A percentile compares a stretch with the other conserved stretches of the same genome.
Conservation (phyloP, 2,888 invertebrate species). For the Spilosoma lubricipeda region DNA sequence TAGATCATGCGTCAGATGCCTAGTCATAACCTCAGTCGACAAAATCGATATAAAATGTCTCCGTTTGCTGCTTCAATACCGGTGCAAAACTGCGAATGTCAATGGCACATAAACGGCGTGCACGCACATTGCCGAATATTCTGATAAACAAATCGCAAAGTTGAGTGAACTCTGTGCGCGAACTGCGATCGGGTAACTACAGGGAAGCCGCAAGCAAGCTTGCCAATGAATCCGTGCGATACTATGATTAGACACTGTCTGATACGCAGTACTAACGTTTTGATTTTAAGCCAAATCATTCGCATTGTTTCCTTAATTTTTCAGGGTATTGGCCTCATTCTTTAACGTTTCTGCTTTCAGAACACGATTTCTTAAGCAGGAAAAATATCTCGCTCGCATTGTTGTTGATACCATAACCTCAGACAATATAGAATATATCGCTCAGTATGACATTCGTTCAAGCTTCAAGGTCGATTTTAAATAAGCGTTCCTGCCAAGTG, state of each 20-base stretch:
- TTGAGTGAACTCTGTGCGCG: slow-evolving; percentile 66
- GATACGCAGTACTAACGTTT: slow-evolving; percentile 49
- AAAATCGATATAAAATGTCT: slow-evolving; percentile 54
- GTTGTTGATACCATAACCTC: slow-evolving; percentile 12
- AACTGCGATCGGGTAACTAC: slow-evolving; percentile 39
- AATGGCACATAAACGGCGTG: slow-evolving; percentile 75
- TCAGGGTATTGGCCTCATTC: slow-evolving; percentile 13
- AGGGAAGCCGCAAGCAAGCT: slow-evolving; percentile 54
- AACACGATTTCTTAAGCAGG: neutral
- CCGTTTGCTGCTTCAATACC: slow-evolving; percentile 67
- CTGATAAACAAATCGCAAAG: slow-evolving; percentile 69
- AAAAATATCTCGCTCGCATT: neutral
- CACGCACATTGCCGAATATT: slow-evolving; percentile 56
- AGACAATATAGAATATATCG: slow-evolving; percentile 6
- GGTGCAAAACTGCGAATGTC: slow-evolving; percentile 72
- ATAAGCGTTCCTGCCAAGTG: neutral
- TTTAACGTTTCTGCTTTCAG: neutral
- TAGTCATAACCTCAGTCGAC: slow-evolving; percentile 50
- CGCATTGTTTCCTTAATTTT: slow-evolving; percentile 31
- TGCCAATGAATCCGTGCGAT: slow-evolving; percentile 57
- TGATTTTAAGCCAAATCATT: slow-evolving; percentile 51
- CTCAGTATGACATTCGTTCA: neutral
- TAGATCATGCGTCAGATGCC: slow-evolving; percentile 43
- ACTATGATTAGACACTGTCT: slow-evolving; percentile 51
- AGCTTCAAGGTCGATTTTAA: neutral